Evolutionary conservation across 2,113 vertebrate species (phyloP), one percentile per base, ranked within the genome.

Genomic region (Sander lucioperca): DNA sequence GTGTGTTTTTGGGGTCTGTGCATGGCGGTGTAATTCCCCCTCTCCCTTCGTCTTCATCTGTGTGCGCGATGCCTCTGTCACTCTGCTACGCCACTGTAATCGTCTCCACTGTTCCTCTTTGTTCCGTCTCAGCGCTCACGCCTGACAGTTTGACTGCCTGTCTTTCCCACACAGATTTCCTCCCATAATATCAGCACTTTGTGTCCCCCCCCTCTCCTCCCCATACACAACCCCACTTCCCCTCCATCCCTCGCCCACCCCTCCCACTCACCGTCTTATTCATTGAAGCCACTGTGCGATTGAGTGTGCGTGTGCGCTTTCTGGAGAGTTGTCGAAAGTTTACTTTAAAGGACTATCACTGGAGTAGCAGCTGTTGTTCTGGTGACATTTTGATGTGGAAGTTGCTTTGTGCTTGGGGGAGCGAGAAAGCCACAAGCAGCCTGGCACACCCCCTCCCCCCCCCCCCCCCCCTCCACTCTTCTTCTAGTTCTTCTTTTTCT

Each of bases 141-240:
- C 66, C 83, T 92, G 92, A 91, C 92, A 91, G 91, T 92, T 90
- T 91, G 91, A 90, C 91, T 92, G 89, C 88, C 88, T 89, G 87
- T 89, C 88, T 83, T 87, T 88, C 80, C 86, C 74, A 68, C 84
- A 85, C 91, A 89, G 74, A 87, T 88, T 92, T 85, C 87, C 86
- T 87, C 85, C 85, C 74, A 83, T 87, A 90, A 89, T 90, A 92
- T 91, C 90, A 86, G 84, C 82, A 90, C 88, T 88, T 86, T 89
- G 89, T 85, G 68, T 63, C 27, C 43, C 53, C 61, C 63, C 30
- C 61, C 47, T n/a, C n/a, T n/a, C n/a, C n/a, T n/a, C 53, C 33
- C 64, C 23, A 48, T 8, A 30, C 74, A 67, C 23, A 72, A 61
- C 39, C 56, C 57, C 33, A 39, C 43, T 12, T 51, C 69, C 69